Evolutionary conservation across 2,888 invertebrate species (phyloP).

Genomic region (Pandemis cinnamomeana): DNA sequence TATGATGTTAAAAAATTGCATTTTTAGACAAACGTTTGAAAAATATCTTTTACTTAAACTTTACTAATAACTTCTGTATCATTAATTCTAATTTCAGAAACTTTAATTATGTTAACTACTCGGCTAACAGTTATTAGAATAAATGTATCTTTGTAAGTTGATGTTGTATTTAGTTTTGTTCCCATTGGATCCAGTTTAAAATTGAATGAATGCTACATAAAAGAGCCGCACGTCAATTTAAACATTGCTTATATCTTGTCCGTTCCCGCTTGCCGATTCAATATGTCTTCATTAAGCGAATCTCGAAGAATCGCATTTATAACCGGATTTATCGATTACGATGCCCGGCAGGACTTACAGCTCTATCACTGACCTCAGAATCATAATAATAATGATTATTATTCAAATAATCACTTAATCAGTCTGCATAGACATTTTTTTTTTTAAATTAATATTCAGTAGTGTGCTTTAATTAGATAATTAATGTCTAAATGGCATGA

Average conservation of each 20-base stretch:
- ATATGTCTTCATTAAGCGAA: conserved; percentile 84
- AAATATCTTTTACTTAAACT: not conserved
- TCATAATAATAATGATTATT: conserved; percentile 48
- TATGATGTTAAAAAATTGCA: not conserved
- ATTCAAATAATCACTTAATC: conserved; percentile 8
- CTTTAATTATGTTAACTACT: not conserved
- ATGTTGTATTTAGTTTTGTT: conserved; percentile 13
- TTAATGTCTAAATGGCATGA: not conserved
- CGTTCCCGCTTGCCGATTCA: conserved; percentile 80
- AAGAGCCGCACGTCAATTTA: conserved; percentile 80
- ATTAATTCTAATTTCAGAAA: not conserved
- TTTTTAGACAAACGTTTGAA: not conserved
- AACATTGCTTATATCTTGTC: conserved; percentile 80
- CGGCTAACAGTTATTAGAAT: not conserved
- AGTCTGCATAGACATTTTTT: conserved; percentile 1
- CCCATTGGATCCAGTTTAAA: conserved; percentile 42
- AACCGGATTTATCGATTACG: conserved; percentile 79
- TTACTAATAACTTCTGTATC: not conserved
- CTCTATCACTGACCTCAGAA: conserved; percentile 61
- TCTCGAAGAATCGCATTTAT: conserved; percentile 78
- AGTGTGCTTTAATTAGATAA: not conserved
- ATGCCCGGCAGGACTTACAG: conserved; percentile 75
- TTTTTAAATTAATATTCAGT: not conserved
- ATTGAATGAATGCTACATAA: conserved; percentile 66
- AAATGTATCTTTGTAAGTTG: not conserved